These are phyloP conservation scores for Ctenosaura bakeri DNA, from an alignment of 2,797 vertebrate genomes.

Conservation along the genomic window DNA sequence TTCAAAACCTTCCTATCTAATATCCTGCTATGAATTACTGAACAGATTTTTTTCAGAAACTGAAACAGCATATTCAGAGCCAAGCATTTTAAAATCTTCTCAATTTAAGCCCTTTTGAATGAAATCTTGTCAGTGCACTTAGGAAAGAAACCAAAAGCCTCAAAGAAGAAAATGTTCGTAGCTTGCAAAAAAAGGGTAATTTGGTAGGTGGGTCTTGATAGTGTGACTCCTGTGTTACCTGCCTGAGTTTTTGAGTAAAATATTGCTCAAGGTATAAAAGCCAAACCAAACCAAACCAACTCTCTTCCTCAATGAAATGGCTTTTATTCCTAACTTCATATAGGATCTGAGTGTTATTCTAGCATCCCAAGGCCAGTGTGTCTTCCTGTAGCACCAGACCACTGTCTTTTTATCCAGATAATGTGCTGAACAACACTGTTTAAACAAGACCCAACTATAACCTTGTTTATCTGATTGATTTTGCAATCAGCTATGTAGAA, in stretches of 20 bases:
- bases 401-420: background rate
- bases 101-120: constrained; percentile 18
- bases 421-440: background rate
- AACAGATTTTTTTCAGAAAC: constrained; percentile 15
- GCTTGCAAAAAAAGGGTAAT: background rate
- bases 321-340: background rate
- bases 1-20: background rate
- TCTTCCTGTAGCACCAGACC: background rate
- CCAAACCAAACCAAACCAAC: background rate
- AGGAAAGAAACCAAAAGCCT: background rate
- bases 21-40: constrained; percentile 2
- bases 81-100: background rate
- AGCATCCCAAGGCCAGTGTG: background rate
- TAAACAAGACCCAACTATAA: background rate
- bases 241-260: background rate
- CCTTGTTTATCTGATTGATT: background rate
- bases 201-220: background rate
- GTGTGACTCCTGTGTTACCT: background rate
- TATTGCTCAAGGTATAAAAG: background rate
- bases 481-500: background rate
- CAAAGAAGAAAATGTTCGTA: background rate
- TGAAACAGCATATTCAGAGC: background rate
- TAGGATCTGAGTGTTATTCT: background rate
- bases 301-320: background rate
- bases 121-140: background rate